phyloP scores from a whole-genome alignment of 2,888 invertebrate genomes.

The Meta bourneti region DNA sequence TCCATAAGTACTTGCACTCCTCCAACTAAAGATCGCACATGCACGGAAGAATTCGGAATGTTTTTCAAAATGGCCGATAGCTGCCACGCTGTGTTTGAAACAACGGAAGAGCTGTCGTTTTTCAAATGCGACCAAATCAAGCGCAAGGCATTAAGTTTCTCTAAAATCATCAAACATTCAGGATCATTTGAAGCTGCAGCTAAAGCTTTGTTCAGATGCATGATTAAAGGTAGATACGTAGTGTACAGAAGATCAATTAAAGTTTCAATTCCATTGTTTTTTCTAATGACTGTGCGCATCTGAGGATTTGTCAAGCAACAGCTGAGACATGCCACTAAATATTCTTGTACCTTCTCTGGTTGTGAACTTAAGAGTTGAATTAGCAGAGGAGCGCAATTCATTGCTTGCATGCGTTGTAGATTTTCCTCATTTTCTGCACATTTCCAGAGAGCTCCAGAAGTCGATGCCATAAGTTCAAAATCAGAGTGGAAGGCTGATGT shows the following conservation, averaged over 20 bases:
- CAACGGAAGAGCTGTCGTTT: slow-evolving; percentile 44
- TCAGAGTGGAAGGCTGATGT: slow-evolving; percentile 59
- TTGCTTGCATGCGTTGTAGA: slow-evolving; percentile 33
- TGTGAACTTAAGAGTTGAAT: slow-evolving; percentile 54
- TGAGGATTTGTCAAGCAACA: slow-evolving; percentile 56
- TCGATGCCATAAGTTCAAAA: slow-evolving; percentile 46
- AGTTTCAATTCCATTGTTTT: slow-evolving; percentile 67
- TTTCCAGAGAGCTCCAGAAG: slow-evolving; percentile 65
- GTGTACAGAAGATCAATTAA: slow-evolving; percentile 50
- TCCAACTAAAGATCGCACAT: slow-evolving; percentile 60
- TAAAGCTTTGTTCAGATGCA: slow-evolving; percentile 67
- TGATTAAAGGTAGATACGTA: slow-evolving; percentile 55
- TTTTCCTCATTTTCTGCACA: slow-evolving; percentile 57
- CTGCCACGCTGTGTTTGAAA: slow-evolving; percentile 65
- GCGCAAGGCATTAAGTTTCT: slow-evolving; percentile 45
- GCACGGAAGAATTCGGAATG: slow-evolving; percentile 43
- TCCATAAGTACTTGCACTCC: slow-evolving; percentile 64
- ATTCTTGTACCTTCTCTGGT: slow-evolving; percentile 59
- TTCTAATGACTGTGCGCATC: slow-evolving; percentile 47
- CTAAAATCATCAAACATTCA: slow-evolving; percentile 58
- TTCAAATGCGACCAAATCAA: slow-evolving; percentile 65
- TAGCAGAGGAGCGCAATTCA: slow-evolving; percentile 55
- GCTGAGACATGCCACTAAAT: slow-evolving; percentile 55
- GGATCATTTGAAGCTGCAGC: slow-evolving; percentile 42
- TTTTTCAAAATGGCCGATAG: slow-evolving; percentile 60